Evolutionary conservation across 2,113 vertebrate genomes (phyloP), one percentile per base, ranked within the genome.

Genomic region (Lamprotornis superbus): DNA sequence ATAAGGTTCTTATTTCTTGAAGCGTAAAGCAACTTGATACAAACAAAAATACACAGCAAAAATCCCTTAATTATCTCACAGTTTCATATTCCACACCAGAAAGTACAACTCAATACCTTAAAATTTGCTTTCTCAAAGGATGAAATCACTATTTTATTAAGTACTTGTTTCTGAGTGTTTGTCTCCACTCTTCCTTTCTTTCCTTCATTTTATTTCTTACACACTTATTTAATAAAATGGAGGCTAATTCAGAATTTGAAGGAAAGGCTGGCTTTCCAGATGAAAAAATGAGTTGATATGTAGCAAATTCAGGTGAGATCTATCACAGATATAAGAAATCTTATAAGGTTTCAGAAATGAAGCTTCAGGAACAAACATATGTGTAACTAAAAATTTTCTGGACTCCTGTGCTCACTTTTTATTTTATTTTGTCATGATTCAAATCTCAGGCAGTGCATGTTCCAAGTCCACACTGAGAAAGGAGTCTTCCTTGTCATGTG

Each of bases 1-100:
- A 97, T 97, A 96, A 95, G 93, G 92, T 93, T 97, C 87, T 95
- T 95, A 89, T 77, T 97, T 94, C 83, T 96, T 91, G 92, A 97
- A 94, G 64, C 88, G 93, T 94, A 96, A 97, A 91, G 21, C 61
- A 97, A 95, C 70, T 89, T 92, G 59, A 94, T 93, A 56, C 49
- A 97, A 96, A 97, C 28, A 42, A 94, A 90, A 83, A 49, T 65
- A 82, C 35, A 83, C 8, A 27, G n/a, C 83, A 97, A 97, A 97
- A 97, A 90, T 93, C 67, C 85, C 31, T 87, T 90, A n/a, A 19
- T 87, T 93, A 88, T 94, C 97, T 96, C 65, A 81, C 86, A 95
- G 46, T 57, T 83, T 93, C 86, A 91, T 88, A 83, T 93, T 93
- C 30, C 64, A 94, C 61, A 94, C 64, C 49, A 82, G 83, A 94